Percentiles rank a stretch among this genome's conserved stretches.
These are phyloP conservation scores for Tupiocoris notatus DNA, from an alignment of 2,888 invertebrate genomes.

Conservation along the genomic window DNA sequence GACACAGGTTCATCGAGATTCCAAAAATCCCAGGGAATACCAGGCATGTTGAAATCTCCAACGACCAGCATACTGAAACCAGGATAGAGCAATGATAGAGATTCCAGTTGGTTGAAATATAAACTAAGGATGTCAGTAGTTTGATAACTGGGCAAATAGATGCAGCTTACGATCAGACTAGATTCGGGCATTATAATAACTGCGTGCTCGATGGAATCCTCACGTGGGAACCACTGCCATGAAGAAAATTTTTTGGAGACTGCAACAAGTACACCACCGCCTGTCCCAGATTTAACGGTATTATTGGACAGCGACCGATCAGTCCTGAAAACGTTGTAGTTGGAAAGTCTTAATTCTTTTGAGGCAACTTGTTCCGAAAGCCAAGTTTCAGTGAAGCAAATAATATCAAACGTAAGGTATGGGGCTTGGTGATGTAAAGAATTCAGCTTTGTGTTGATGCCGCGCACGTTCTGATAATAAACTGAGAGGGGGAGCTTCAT, in stretches of 20 bases:
- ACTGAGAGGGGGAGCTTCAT: not conserved
- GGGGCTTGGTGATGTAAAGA: not conserved
- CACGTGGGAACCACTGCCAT: not conserved
- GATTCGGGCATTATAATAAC: not conserved
- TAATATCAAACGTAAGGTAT: not conserved
- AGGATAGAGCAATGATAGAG: not conserved
- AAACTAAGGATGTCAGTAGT: not conserved
- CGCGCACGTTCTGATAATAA: not conserved
- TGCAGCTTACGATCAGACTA: not conserved
- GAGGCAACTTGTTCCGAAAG: not conserved
- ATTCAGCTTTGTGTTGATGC: too few species aligned
- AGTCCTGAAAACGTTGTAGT: not conserved
- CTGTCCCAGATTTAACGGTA: not conserved
- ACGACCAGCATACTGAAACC: not conserved
- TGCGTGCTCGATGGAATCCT: not conserved
- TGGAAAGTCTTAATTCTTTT: not conserved
- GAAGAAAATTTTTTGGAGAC: not conserved
- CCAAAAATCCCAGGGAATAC: not conserved
- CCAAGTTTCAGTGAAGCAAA: constrained; percentile 10
- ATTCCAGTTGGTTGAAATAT: not conserved
- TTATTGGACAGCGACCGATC: not conserved
- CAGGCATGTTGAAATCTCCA: not conserved
- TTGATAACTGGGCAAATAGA: not conserved
- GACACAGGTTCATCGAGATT: not conserved
- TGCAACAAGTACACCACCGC: not conserved